Base-by-base conservation (phyloP, 2,888 invertebrate species). In the Drosophila heteroneura region DNA sequence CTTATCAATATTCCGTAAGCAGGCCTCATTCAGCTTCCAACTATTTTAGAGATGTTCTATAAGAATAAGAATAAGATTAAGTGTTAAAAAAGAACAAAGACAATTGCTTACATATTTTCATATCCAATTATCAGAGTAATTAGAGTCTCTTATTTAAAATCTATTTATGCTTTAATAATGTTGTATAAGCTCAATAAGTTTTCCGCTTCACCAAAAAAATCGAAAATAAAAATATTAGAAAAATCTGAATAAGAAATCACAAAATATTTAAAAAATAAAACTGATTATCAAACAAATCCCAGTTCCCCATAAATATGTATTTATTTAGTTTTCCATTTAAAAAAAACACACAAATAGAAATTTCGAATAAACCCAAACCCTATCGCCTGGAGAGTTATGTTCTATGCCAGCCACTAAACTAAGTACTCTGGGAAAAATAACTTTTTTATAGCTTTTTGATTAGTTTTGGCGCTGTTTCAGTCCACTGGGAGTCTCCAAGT, bases 401-500 rank as follows among this genome's bases (percentile, higher is more conserved):
- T 66, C 57, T 61, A 33, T 61, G 49, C 9, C 54, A 47, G 71
- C 51, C 61, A 73, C 68, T 77, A 54, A 73, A 69, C 47, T 54
- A 71, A 61, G 61, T 72, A 41, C 52, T 44, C 26, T 56, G 54
- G 47, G 22, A 54, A 61, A 57, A 65, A 44, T 28, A 53, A 54
- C 37, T 65, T 72, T 73, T 79, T 79, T 69, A 79, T 79, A 54
- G 78, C 78, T 79, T 79, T 79, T 79, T 79, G 78, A 79, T 79
- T 91, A 91, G 82, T 92, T 91, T 81, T 81, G 86, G 89, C 77
- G 89, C 84, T 91, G 16, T 26, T 89, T 84, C 72, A 81, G 57
- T 60, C 85, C 83, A 39, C 72, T 79, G 88, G 82, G 85, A 85
- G 61, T 68, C n/a, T 3, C 33, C 37, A 57, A 60, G 62, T 58